Conservation (phyloP, 2,888 invertebrate species). For the Caradrina clavipalpis region DNA sequence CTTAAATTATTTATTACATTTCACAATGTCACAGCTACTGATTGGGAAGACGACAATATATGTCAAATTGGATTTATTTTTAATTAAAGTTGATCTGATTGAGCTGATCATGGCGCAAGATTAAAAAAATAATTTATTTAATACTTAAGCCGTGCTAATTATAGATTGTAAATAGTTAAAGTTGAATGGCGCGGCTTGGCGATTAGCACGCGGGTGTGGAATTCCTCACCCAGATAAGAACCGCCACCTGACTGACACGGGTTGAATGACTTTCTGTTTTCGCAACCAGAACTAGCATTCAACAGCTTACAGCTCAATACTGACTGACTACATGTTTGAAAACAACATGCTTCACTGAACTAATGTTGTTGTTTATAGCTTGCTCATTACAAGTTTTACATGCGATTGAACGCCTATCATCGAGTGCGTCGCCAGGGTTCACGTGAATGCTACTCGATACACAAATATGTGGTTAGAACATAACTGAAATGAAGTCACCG, state of each 20-base stretch:
- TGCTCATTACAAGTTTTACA: too few relatives aligned
- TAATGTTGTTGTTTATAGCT: background rate
- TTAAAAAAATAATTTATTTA: conserved; percentile 1
- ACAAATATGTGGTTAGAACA: background rate
- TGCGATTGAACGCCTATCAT: background rate
- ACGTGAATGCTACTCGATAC: background rate
- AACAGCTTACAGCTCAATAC: conserved; percentile 5
- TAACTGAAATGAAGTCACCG: background rate
- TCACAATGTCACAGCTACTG: conserved; percentile 12
- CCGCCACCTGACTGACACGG: conserved; percentile 45
- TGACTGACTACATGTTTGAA: conserved; percentile 16
- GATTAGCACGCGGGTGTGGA: conserved; percentile 68
- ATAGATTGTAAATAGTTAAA: conserved; percentile 45
- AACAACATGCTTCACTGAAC: background rate
- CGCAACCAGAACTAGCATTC: conserved; percentile 34
- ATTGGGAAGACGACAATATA: conserved; percentile 2
- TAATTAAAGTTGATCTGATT: background rate
- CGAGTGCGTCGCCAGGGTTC: background rate
- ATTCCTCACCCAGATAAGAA: conserved; percentile 62
- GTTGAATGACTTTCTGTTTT: conserved; percentile 60
- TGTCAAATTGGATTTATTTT: background rate
- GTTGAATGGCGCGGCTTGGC: conserved; percentile 23
- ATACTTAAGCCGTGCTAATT: conserved; percentile 44
- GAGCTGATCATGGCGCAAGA: background rate
- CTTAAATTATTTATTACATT: conserved; percentile 20